These are phyloP conservation scores for Okamejei kenojei DNA, from an alignment of 2,797 vertebrate genomes.

Conservation along the genomic window DNA sequence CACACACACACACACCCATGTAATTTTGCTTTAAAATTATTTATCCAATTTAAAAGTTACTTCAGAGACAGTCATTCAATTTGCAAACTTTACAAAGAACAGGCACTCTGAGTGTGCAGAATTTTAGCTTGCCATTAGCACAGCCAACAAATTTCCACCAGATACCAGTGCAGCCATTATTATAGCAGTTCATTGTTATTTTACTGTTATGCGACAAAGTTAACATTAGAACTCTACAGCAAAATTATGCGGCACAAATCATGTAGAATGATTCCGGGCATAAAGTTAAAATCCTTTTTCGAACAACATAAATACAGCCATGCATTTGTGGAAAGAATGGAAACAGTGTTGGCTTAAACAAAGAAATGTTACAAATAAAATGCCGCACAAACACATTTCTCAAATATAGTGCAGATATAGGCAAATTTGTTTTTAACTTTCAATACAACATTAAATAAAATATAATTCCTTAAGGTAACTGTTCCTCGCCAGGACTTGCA, in stretches of 20 bases:
- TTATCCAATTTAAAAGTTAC: not conserved
- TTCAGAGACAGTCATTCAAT: not conserved
- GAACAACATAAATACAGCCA: not conserved
- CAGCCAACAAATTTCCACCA: not conserved
- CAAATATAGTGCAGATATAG: not conserved
- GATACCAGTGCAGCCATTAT: not conserved
- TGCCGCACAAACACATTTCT: not conserved
- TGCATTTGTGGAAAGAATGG: not conserved
- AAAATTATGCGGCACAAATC: not conserved
- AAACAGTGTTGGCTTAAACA: not conserved
- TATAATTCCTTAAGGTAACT: not conserved
- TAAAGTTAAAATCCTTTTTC: not conserved
- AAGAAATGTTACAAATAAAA: not conserved
- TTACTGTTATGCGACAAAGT: not conserved
- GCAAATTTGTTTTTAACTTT: not conserved
- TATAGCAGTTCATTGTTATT: not conserved
- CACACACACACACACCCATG: not conserved
- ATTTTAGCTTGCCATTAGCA: not conserved
- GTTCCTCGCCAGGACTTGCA: not conserved
- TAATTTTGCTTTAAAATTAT: not conserved
- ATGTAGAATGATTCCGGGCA: no score
- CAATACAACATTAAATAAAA: not conserved
- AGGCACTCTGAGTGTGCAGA: not conserved
- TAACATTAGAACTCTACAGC: not conserved
- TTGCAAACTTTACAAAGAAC: not conserved